Percentiles rank a stretch among this genome's conserved stretches.
Conservation (phyloP, 2,113 vertebrate genomes). For the Thunnus maccoyii region DNA sequence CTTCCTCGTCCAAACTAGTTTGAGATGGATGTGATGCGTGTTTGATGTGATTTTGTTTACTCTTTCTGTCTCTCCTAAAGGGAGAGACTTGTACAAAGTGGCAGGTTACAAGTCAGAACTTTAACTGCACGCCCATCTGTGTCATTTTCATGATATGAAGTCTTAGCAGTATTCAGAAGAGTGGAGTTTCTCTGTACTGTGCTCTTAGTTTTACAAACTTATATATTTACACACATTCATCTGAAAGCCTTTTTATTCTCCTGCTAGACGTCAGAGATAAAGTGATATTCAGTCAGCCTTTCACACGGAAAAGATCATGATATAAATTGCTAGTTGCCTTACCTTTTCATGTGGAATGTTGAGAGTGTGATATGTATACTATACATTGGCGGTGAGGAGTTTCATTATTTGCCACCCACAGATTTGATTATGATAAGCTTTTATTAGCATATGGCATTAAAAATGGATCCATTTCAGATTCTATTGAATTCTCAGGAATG, state of each 20-base stretch:
- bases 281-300: constrained; percentile 70
- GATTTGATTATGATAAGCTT: constrained; percentile 85
- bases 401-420: constrained; percentile 89
- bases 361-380: constrained; percentile 89
- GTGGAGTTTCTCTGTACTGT: constrained; percentile 46
- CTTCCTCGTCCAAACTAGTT: constrained; percentile 73
- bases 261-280: constrained; percentile 59
- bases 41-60: constrained; percentile 81
- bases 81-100: constrained; percentile 65
- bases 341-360: constrained; percentile 62
- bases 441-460: constrained; percentile 79
- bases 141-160: constrained; percentile 55
- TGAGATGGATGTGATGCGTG: constrained; percentile 75
- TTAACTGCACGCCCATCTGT: constrained; percentile 56
- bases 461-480: constrained; percentile 80
- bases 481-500: constrained; percentile 80
- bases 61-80: constrained; percentile 57
- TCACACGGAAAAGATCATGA: constrained; percentile 61
- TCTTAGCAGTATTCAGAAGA: constrained; percentile 44
- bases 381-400: constrained; percentile 89
- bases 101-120: constrained; percentile 69
- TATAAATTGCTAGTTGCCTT: constrained; percentile 61
- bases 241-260: constrained; percentile 65
- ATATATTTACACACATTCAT: constrained; percentile 60
- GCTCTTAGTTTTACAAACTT: constrained; percentile 65